Conservation (phyloP, 2,888 invertebrate genomes). For the Drosophila ezoana region DNA sequence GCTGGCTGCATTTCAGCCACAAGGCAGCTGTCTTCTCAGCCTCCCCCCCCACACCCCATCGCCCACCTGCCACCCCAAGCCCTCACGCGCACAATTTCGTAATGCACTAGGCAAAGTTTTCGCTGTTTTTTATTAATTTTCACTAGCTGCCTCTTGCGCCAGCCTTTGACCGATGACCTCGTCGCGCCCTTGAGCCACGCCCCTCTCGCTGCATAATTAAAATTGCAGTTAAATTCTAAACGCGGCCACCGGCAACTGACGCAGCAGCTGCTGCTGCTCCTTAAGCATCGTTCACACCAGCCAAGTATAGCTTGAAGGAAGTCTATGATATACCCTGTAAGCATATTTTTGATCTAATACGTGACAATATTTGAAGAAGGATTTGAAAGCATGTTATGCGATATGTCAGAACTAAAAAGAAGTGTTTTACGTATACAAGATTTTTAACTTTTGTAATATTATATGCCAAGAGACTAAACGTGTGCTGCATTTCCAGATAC, state of each 20-base stretch:
- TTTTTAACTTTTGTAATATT: too few species aligned
- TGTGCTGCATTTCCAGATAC: too few species aligned
- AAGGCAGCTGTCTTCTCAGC: slow-evolving; percentile 38
- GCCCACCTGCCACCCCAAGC: neutral
- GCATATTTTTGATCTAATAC: too few species aligned
- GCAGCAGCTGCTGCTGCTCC: slow-evolving; percentile 23
- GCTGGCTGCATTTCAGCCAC: slow-evolving; percentile 67
- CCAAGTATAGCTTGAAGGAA: neutral
- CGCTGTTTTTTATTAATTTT: slow-evolving; percentile 75
- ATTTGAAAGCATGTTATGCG: too few species aligned
- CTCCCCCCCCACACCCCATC: neutral
- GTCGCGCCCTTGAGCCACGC: slow-evolving; percentile 58
- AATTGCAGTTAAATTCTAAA: slow-evolving; percentile 69
- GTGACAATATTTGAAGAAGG: too few species aligned
- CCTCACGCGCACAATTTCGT: slow-evolving; percentile 41
- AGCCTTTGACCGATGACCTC: slow-evolving; percentile 26
- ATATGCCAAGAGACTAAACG: too few species aligned
- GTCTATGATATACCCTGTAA: too few species aligned
- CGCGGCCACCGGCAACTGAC: slow-evolving; percentile 39
- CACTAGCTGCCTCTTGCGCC: slow-evolving; percentile 32
- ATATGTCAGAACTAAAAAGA: too few species aligned
- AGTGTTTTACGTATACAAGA: too few species aligned
- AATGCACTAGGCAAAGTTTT: slow-evolving; percentile 68
- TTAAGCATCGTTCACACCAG: slow-evolving; percentile 28
- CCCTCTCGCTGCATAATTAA: slow-evolving; percentile 69